These are phyloP conservation scores for Pelobates cultripes DNA, from an alignment of 2,797 vertebrate species.

Conservation along the genomic window DNA sequence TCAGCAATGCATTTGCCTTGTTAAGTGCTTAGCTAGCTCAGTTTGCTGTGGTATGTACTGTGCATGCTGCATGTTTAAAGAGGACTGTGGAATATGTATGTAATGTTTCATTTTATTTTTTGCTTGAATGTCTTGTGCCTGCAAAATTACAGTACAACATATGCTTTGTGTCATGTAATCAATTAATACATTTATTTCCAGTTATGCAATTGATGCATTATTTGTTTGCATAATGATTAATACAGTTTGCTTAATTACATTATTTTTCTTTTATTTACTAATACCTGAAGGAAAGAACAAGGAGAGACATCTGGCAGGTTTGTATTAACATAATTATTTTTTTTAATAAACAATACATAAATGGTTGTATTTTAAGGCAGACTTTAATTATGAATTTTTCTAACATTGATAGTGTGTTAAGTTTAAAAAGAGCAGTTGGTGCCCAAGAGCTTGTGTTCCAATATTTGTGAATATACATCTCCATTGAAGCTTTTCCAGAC, in stretches of 20 bases:
- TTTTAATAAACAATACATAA: neutral
- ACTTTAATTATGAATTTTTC: no score
- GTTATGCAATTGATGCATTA: slow-evolving; percentile 58
- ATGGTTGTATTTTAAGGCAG: neutral
- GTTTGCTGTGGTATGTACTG: slow-evolving; percentile 71
- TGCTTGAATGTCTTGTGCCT: slow-evolving; percentile 62
- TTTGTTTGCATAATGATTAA: slow-evolving; percentile 70
- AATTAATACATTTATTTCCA: slow-evolving; percentile 61
- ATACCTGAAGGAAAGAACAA: slow-evolving; percentile 91
- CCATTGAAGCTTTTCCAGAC: no score
- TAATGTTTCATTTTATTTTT: slow-evolving; percentile 50
- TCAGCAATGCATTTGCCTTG: slow-evolving; percentile 65
- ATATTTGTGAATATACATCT: no score
- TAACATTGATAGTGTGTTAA: no score
- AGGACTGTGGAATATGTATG: slow-evolving; percentile 56
- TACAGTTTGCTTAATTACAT: slow-evolving; percentile 72
- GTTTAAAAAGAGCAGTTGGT: no score
- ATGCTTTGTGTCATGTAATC: slow-evolving; percentile 60
- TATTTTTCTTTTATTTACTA: slow-evolving; percentile 77
- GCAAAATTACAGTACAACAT: slow-evolving; percentile 57
- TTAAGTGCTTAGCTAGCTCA: slow-evolving; percentile 68
- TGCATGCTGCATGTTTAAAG: slow-evolving; percentile 71
- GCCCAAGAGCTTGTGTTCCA: no score
- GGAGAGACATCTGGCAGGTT: slow-evolving; percentile 84
- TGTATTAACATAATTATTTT: slow-evolving; percentile 71